Evolutionary conservation across 2,797 vertebrate genomes (phyloP), one percentile per base, ranked within the genome.

Genomic region (Semaprochilodus insignis): DNA sequence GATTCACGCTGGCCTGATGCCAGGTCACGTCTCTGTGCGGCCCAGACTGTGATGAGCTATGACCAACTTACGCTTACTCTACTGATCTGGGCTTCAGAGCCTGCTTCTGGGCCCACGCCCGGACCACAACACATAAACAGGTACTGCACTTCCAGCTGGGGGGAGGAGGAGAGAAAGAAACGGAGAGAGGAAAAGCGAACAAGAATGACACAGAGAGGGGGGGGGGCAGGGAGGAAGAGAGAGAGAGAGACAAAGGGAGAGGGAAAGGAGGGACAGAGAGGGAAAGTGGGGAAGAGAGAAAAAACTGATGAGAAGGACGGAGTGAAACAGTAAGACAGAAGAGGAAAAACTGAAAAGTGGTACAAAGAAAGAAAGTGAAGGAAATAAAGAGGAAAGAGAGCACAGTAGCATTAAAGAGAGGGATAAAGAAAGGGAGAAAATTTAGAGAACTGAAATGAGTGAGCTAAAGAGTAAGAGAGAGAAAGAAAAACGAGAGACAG

Each of bases 81-180:
- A 88, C 88, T 90, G 88, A 83, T 83, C 83, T 44, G 77, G 34
- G 82, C 72, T 83, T 88, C 85, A 85, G 84, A 88, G 88, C 85
- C 87, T 87, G 87, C 86, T 90, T 86, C 86, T 31, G 81, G 84
- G 82, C 81, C 81, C 59, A 27, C 57, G 85, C 85, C 70, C 60
- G 27, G 77, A 76, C 77, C 36, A 25, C 69, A 82, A 78, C 72
- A 72, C 70, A 86, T 82, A 84, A 85, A 82, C 77, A 82, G 63
- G 73, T 25, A 17, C 59, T 75, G n/a, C 70, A 80, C 60, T 72
- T 72, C 67, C 31, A 81, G 57, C 11, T 44, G 63, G 21, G 4
- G n/a, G 36, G 52, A 36, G 59, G n/a, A 72, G 36, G 0, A 27
- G 17, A 72, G 40, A 44, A n/a, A 25, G 66, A 40, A 34, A 25